phyloP scores from a whole-genome alignment of 1,140 invertebrate genomes.

The Aphelenchoides fujianensis region DNA sequence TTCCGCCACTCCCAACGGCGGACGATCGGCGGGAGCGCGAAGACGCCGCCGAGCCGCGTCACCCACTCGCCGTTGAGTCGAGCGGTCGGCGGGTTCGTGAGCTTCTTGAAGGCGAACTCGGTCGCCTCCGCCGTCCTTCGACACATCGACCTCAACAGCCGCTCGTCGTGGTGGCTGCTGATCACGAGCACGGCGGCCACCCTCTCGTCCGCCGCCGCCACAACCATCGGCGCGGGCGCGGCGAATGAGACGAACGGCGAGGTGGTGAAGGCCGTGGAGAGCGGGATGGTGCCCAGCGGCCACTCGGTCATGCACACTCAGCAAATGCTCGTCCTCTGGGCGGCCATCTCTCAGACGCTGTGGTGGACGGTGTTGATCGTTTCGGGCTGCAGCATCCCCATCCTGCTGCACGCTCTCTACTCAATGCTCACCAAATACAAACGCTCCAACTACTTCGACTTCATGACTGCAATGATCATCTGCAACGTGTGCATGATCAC shows the following conservation, averaged over 20 bases:
- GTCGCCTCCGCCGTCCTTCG: too few species aligned
- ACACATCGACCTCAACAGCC: conserved; percentile 23
- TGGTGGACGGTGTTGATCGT: conserved; percentile 32
- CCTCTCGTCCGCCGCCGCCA: not conserved
- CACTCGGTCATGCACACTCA: not conserved
- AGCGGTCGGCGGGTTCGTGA: too few species aligned
- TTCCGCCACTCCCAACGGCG: too few species aligned
- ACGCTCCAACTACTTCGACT: conserved; percentile 40
- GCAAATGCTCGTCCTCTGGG: conserved; percentile 3
- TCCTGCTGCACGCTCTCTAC: conserved; percentile 26
- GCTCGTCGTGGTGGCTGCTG: not conserved
- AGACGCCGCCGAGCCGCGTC: too few species aligned
- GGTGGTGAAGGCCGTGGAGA: not conserved
- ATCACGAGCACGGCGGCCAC: not conserved
- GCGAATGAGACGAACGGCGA: not conserved
- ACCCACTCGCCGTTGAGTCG: too few species aligned
- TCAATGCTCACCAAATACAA: conserved; percentile 29
- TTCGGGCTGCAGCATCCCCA: conserved; percentile 15
- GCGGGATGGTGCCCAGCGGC: not conserved
- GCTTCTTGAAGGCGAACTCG: too few species aligned
- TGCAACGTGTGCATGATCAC: conserved; percentile 22
- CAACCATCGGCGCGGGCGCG: not conserved
- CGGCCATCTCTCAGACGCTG: conserved; percentile 21
- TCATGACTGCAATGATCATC: conserved; percentile 37
- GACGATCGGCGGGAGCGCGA: too few species aligned